These are phyloP conservation scores for Xerus inauris DNA, from an alignment of 2,113 vertebrate species.

Conservation along the genomic window DNA sequence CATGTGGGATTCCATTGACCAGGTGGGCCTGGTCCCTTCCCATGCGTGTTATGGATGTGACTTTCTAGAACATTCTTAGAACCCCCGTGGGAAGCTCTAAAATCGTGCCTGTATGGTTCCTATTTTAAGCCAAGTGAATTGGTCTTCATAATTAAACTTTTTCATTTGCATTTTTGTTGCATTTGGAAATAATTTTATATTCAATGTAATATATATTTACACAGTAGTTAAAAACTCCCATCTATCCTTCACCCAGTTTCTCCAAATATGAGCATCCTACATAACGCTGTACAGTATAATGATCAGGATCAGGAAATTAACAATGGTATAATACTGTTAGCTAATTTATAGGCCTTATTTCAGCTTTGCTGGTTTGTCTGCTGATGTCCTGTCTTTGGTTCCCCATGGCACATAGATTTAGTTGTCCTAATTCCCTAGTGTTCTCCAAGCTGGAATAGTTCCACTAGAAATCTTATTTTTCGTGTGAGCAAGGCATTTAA, in stretches of 20 bases:
- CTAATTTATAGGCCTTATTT: not conserved
- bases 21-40: conserved; percentile 86
- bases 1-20: conserved; percentile 98
- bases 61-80: fast-evolving
- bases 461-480: not conserved
- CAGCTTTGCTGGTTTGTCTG: not conserved
- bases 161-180: not conserved
- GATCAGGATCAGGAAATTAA: not conserved
- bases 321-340: fast-evolving
- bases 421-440: no score
- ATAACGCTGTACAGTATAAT: not conserved
- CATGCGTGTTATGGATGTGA: not conserved
- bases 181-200: not conserved
- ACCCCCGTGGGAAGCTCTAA: fast-evolving
- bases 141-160: not conserved
- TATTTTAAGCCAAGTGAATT: not conserved
- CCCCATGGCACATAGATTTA: not conserved
- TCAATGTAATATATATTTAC: not conserved
- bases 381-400: not conserved
- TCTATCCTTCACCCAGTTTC: not conserved
- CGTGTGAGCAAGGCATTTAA: not conserved
- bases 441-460: not conserved
- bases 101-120: fast-evolving
- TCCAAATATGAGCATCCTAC: not conserved
- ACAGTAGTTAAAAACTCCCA: not conserved